Evolutionary conservation across 1,140 invertebrate genomes (phyloP), one percentile per base, ranked within the genome.

Genomic region (Marisa cornuarietis): DNA sequence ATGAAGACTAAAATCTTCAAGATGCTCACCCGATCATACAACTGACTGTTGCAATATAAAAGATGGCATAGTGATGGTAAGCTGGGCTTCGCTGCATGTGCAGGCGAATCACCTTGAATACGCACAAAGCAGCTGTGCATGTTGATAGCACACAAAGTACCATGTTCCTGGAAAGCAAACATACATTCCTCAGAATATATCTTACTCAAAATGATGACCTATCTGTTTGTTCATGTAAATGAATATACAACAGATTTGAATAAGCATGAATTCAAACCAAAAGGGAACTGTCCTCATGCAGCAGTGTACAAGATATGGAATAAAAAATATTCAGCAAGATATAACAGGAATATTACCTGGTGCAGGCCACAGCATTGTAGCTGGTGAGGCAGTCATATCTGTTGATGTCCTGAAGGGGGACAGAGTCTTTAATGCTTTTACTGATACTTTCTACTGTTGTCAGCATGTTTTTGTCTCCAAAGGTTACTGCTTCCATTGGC

Each of bases 61-160:
- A 92, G 79, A 93, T 91, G 61, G 90, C 85, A 86, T 92, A 93
- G 81, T 93, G 92, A 83, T 93, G 92, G 82, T 92, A 89, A 79
- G 91, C 91, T 9, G 90, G 90, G 83, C 93, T 92, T 51, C 89
- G 90, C 71, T 90, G 88, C 31, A 90, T 84, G 85, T 93, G 92
- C 26, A 93, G 90, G 80, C 90, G 90, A 0, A 92, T 86, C 14
- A 93, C 89, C 82, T 92, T 92, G 49, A 91, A 74, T 49, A 92
- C 75, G 84, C 92, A 91, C 73, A 93, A 85, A 18, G 92, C 73
- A 51, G 91, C 89, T 20, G 92, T 92, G 20, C 92, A 80, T 13
- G 90, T 81, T 52, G 91, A 90, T 24, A 92, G 81, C 22, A 90
- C 82, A 58, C 92, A 88, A 66, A 93, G 83, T n/a, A 92, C 65